phyloP scores from a whole-genome alignment of 1,140 invertebrate species.

The Magallana angulata region DNA sequence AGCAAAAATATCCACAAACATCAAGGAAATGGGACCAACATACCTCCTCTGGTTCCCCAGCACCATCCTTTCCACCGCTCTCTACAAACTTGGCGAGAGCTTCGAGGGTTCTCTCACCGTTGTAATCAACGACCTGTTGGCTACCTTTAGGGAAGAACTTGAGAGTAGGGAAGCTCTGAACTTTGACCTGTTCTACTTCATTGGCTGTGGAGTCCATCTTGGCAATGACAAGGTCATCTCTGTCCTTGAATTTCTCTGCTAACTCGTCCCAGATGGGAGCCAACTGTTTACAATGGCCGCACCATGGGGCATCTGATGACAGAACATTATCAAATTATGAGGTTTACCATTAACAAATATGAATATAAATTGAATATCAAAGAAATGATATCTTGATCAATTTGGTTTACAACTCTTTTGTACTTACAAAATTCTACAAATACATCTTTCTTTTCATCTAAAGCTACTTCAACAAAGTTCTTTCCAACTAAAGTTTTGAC shows the following conservation, averaged over 20 bases:
- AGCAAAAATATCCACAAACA: no score
- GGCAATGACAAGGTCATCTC: constrained; percentile 92
- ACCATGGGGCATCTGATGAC: constrained; percentile 92
- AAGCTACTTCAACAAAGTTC: constrained; percentile 97
- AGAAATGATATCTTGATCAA: background rate
- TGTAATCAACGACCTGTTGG: constrained; percentile 96
- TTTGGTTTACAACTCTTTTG: no score
- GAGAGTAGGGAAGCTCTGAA: constrained; percentile 97
- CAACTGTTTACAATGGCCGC: constrained; percentile 96
- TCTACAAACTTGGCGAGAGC: constrained; percentile 93
- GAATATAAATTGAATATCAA: background rate
- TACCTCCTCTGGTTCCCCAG: constrained; percentile 64
- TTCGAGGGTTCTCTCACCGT: constrained; percentile 96
- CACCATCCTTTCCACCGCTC: constrained; percentile 75
- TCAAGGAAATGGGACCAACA: background rate
- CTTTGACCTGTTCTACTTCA: constrained; percentile 92
- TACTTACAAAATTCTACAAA: constrained; percentile 95
- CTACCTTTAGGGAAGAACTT: constrained; percentile 95
- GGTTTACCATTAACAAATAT: background rate
- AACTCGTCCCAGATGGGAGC: constrained; percentile 96
- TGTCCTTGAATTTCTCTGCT: constrained; percentile 91
- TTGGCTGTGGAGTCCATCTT: constrained; percentile 99
- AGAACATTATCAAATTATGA: constrained; percentile 6
- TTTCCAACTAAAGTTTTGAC: constrained; percentile 96
- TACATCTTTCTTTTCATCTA: constrained; percentile 93